These are phyloP conservation scores for Temnopleurus reevesii DNA, from an alignment of 53 echinoderm and acorn worm species.

Conservation along the genomic window DNA sequence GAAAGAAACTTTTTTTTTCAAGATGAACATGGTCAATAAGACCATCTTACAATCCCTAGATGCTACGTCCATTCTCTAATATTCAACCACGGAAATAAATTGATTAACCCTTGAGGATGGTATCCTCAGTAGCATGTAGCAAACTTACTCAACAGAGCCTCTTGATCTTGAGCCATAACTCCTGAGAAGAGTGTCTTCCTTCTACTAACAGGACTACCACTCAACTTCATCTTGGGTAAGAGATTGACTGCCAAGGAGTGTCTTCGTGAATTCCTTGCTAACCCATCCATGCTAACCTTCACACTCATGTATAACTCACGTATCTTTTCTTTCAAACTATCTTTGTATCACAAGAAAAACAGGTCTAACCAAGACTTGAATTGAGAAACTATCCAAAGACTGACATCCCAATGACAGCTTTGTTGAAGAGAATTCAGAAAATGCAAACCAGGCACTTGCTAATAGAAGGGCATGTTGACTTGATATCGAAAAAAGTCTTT, in stretches of 20 bases:
- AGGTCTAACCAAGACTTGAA: neutral
- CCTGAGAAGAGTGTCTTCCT: conserved; percentile 38
- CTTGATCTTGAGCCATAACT: conserved; percentile 44
- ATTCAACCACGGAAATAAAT: too few species aligned
- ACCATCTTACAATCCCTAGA: too few species aligned
- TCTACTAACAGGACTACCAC: neutral
- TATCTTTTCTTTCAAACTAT: neutral
- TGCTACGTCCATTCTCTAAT: too few species aligned
- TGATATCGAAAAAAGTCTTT: neutral
- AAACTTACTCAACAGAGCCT: conserved; percentile 37
- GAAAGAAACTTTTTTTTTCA: too few species aligned
- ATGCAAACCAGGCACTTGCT: conserved; percentile 41
- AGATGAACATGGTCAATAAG: too few species aligned
- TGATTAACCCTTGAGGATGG: too few species aligned
- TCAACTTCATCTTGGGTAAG: conserved; percentile 24
- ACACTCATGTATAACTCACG: conserved; percentile 8
- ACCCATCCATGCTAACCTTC: conserved; percentile 25
- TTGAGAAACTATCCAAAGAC: neutral
- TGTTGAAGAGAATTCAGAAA: conserved; percentile 39
- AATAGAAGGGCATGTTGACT: conserved; percentile 46
- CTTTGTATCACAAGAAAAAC: neutral
- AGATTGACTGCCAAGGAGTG: conserved; percentile 34
- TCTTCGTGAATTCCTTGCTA: conserved; percentile 5
- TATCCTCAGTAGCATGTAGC: too few species aligned
- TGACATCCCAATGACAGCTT: conserved; percentile 28